These are phyloP conservation scores for Rosalia funebris DNA, from an alignment of 2,888 invertebrate species.

Conservation along the genomic window DNA sequence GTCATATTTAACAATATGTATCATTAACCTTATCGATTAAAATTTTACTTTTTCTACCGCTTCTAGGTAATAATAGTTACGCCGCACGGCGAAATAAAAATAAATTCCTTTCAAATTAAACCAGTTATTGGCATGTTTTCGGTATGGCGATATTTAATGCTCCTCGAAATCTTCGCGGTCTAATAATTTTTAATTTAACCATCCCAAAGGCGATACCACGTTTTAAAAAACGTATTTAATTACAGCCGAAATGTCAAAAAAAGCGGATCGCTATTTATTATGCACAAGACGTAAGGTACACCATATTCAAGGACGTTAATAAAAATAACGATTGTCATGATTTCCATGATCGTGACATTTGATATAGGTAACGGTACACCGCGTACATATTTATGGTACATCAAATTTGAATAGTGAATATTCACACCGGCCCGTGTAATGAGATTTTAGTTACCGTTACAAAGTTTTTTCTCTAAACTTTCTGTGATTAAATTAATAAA, in stretches of 20 bases:
- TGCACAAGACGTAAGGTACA: constrained; percentile 19
- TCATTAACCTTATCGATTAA: not conserved
- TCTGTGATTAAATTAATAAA: constrained; percentile 19
- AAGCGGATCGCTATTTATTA: constrained; percentile 12
- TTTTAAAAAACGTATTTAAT: constrained; percentile 14
- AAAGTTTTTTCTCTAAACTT: constrained; percentile 1
- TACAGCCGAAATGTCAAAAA: constrained; percentile 11
- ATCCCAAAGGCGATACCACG: not conserved
- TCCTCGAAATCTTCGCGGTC: constrained; percentile 20
- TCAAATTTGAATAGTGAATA: constrained; percentile 30
- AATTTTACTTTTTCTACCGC: constrained; percentile 7
- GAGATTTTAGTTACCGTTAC: constrained; percentile 17
- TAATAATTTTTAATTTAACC: constrained; percentile 24
- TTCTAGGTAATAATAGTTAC: not conserved
- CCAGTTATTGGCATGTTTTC: constrained; percentile 19
- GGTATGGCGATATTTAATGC: constrained; percentile 1
- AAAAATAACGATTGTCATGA: constrained; percentile 40
- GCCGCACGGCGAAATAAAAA: not conserved
- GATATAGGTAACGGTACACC: constrained; percentile 36
- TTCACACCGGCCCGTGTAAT: constrained; percentile 13
- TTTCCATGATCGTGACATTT: constrained; percentile 40
- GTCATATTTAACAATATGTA: constrained; percentile 1
- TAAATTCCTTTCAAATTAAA: constrained; percentile 7
- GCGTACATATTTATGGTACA: constrained; percentile 31
- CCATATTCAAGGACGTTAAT: constrained; percentile 34